phyloP scores from a whole-genome alignment of 1,140 invertebrate species.

The Calosoma granatense region DNA sequence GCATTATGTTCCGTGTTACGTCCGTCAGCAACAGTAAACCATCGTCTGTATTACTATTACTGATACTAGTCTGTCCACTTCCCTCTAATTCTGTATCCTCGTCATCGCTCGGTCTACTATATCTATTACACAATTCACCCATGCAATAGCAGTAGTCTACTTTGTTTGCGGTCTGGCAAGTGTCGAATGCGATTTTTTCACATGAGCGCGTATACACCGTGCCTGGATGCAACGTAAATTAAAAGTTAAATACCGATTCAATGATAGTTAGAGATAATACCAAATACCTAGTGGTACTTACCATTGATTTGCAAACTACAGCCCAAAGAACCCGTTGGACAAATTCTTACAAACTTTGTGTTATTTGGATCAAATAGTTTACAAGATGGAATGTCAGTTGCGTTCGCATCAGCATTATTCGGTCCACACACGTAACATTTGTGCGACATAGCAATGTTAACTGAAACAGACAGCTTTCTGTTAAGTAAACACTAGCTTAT shows the following conservation, averaged over 20 bases:
- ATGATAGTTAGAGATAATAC: too few relatives aligned
- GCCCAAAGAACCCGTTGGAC: not conserved
- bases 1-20: not conserved
- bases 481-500: too few relatives aligned
- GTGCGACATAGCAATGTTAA: not conserved
- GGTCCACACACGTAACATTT: not conserved
- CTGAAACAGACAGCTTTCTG: too few relatives aligned
- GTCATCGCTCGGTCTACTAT: not conserved
- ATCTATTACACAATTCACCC: not conserved
- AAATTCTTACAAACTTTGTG: not conserved
- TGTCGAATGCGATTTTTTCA: not conserved
- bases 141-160: not conserved
- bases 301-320: not conserved
- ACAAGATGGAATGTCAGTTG: not conserved
- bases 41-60: not conserved
- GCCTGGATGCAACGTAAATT: not conserved
- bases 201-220: not conserved
- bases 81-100: not conserved
- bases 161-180: not conserved
- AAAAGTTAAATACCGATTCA: not conserved
- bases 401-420: not conserved
- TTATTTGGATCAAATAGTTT: not conserved
- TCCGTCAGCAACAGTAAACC: not conserved
- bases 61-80: not conserved
- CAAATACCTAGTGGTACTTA: too few relatives aligned